A percentile compares a stretch with the other conserved stretches of the same genome.
phyloP scores from a whole-genome alignment of 37 sponge, comb jelly and placozoan species.

The Dysidea cf. avara region DNA sequence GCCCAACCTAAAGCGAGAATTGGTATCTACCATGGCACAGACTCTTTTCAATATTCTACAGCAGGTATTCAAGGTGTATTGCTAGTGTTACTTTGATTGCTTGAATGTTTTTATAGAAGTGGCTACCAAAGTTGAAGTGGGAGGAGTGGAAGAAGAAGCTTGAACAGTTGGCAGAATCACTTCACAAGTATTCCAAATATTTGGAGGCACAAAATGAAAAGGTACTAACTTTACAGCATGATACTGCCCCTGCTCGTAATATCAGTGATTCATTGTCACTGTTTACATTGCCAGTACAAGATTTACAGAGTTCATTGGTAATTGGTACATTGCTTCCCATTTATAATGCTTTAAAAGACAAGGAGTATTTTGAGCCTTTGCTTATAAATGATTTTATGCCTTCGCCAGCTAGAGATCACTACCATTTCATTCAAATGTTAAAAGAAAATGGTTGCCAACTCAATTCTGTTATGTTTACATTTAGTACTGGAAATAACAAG shows the following conservation, averaged over 20 bases:
- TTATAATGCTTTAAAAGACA: slow-evolving; percentile 1
- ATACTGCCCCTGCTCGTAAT: slow-evolving; percentile 1
- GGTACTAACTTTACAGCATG: slow-evolving; percentile 13
- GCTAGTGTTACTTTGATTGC: background rate
- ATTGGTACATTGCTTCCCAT: background rate
- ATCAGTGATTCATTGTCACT: background rate
- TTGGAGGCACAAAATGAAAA: slow-evolving; percentile 17
- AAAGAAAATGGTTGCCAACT: slow-evolving; percentile 9
- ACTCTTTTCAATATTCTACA: background rate
- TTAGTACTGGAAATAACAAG: slow-evolving; percentile 7
- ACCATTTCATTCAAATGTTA: background rate
- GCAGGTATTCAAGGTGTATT: background rate
- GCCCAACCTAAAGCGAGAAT: background rate
- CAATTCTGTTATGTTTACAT: slow-evolving; percentile 8
- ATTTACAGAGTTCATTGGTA: background rate
- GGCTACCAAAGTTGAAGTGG: background rate
- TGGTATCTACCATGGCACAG: background rate
- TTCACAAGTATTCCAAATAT: slow-evolving; percentile 16
- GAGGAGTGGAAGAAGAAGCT: background rate
- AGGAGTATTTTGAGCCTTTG: background rate
- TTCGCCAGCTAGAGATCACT: background rate
- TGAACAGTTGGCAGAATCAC: slow-evolving; percentile 5
- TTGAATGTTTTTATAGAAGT: background rate
- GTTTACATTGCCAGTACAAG: background rate
- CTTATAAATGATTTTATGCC: background rate